These are phyloP conservation scores for Lasioglossum marginatum DNA, from an alignment of 2,888 invertebrate genomes.

Conservation along the genomic window DNA sequence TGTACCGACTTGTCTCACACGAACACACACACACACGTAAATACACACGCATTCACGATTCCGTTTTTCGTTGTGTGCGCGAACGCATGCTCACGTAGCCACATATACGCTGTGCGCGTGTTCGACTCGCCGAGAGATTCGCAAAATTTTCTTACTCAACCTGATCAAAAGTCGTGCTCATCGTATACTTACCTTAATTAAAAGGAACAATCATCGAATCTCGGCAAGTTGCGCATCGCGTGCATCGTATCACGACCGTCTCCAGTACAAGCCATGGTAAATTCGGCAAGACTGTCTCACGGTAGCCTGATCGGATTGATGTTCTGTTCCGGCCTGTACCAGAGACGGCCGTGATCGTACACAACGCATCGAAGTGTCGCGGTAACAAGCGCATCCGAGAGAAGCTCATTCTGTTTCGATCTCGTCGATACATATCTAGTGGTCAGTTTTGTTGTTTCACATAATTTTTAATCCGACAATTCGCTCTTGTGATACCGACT, in stretches of 20 bases:
- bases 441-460: slow-evolving; percentile 17
- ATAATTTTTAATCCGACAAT: not conserved
- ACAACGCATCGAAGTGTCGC: slow-evolving; percentile 40
- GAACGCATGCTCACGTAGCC: slow-evolving; percentile 27
- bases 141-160: not conserved
- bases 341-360: too few relatives aligned
- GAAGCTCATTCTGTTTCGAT: slow-evolving; percentile 1
- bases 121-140: slow-evolving; percentile 61
- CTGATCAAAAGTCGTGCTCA: not conserved
- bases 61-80: slow-evolving; percentile 38
- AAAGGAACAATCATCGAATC: slow-evolving; percentile 31
- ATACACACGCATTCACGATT: slow-evolving; percentile 42
- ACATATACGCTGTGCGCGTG: not conserved
- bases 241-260: slow-evolving; percentile 30
- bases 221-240: slow-evolving; percentile 36
- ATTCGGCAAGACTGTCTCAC: too few relatives aligned
- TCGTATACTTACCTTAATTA: not conserved
- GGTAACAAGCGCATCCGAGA: slow-evolving; percentile 6
- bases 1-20: slow-evolving; percentile 63
- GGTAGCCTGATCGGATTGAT: too few relatives aligned
- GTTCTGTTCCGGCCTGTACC: too few relatives aligned
- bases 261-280: too few relatives aligned
- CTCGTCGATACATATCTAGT: not conserved
- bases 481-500: slow-evolving; percentile 21
- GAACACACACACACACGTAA: not conserved